Conservation (phyloP, 2,113 vertebrate species). For the Rhinopomastus cyanomelas region DNA sequence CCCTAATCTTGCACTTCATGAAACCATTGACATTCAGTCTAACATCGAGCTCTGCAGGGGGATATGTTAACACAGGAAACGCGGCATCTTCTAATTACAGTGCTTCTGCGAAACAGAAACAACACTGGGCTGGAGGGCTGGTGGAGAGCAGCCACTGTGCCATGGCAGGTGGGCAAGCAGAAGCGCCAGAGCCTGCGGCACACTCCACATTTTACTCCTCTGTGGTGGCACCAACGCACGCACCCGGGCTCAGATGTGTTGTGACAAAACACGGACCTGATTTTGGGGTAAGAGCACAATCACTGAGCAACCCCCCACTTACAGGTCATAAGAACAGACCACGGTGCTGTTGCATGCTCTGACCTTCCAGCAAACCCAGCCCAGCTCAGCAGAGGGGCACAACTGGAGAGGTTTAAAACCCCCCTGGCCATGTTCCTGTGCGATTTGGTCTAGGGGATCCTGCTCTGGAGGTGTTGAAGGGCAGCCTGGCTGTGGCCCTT, state of each 20-base stretch:
- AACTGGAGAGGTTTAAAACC: no score
- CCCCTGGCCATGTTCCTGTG: no score
- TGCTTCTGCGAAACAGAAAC: slow-evolving; percentile 27
- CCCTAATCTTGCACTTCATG: slow-evolving; percentile 58
- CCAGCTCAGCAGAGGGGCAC: no score
- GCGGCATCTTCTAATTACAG: slow-evolving; percentile 44
- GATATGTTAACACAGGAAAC: slow-evolving; percentile 29
- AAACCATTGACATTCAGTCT: slow-evolving; percentile 43
- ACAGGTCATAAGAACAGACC: not conserved
- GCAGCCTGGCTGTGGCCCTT: no score
- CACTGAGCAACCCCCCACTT: not conserved
- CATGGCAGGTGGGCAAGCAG: not conserved
- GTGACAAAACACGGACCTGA: not conserved
- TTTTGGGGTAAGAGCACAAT: not conserved
- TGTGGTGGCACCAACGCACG: not conserved
- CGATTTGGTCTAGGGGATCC: no score
- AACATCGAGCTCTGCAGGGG: slow-evolving; percentile 40
- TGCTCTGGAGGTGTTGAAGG: no score
- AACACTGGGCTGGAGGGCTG: slow-evolving; percentile 4
- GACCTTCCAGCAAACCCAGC: no score
- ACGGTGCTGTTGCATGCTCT: not conserved
- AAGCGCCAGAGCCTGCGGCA: not conserved
- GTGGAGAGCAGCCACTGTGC: not conserved
- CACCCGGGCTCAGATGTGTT: not conserved
- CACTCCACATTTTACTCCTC: not conserved